phyloP scores from a whole-genome alignment of 2,113 vertebrate species.

The Trogon melanurus region DNA sequence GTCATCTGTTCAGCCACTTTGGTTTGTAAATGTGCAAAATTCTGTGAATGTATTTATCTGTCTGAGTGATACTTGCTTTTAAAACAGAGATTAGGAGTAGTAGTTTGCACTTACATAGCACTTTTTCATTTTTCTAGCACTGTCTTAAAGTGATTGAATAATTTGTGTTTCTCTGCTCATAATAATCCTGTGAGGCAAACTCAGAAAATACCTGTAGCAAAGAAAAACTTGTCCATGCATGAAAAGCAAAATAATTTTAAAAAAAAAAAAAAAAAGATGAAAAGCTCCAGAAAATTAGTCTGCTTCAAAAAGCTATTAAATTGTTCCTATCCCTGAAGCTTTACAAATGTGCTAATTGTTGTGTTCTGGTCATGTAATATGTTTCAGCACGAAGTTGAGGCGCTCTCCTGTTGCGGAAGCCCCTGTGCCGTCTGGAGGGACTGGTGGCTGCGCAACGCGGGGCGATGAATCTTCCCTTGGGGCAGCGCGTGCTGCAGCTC shows the following conservation, averaged over 20 bases:
- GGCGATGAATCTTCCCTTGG: slow-evolving; percentile 69
- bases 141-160: slow-evolving; percentile 35
- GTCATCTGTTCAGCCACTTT: not conserved
- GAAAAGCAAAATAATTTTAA: slow-evolving; percentile 61
- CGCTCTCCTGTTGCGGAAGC: slow-evolving; percentile 7
- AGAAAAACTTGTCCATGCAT: slow-evolving; percentile 67
- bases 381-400: slow-evolving; percentile 45
- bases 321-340: slow-evolving; percentile 72
- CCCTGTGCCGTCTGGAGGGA: not conserved
- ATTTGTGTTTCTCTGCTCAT: slow-evolving; percentile 36
- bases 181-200: slow-evolving; percentile 56
- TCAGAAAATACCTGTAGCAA: slow-evolving; percentile 68
- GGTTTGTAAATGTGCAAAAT: not conserved
- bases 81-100: not conserved
- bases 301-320: slow-evolving; percentile 74
- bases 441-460: slow-evolving; percentile 1
- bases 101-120: not conserved
- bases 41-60: not conserved
- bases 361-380: slow-evolving; percentile 65
- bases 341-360: slow-evolving; percentile 76
- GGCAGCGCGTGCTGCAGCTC: slow-evolving; percentile 57
- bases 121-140: not conserved
- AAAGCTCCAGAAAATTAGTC: slow-evolving; percentile 72
- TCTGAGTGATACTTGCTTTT: not conserved
- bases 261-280: slow-evolving; percentile 33